These are phyloP conservation scores for Globodera ellingtonae DNA, from an alignment of 1,140 invertebrate genomes.

Conservation along the genomic window DNA sequence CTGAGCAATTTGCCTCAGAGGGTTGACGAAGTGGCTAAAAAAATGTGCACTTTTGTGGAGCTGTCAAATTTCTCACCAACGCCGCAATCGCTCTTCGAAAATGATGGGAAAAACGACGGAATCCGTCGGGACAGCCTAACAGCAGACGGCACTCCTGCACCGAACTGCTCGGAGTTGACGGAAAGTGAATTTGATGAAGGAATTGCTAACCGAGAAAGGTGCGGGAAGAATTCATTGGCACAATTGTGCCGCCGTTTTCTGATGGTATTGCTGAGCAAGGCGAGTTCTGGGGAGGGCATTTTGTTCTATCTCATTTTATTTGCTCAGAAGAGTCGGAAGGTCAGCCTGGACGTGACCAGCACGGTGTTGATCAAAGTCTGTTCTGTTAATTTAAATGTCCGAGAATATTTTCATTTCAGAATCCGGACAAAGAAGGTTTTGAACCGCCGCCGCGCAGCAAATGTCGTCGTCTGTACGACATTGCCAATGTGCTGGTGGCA, in stretches of 20 bases:
- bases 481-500: conserved; percentile 63
- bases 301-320: conserved; percentile 8
- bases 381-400: background rate
- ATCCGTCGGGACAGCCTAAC: background rate
- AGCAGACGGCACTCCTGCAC: background rate
- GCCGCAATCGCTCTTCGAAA: background rate
- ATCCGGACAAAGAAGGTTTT: conserved; percentile 61
- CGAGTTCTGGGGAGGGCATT: background rate
- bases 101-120: background rate
- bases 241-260: conserved; percentile 61
- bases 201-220: conserved; percentile 41
- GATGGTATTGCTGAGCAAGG: conserved; percentile 61
- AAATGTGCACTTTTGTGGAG: conserved; percentile 63
- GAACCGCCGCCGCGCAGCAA: conserved; percentile 59
- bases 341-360: conserved; percentile 60
- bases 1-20: conserved; percentile 49
- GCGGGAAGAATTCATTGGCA: conserved; percentile 61
- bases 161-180: conserved; percentile 11
- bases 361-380: conserved; percentile 62
- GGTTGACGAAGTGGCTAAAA: conserved; percentile 58
- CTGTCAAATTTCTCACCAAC: conserved; percentile 11
- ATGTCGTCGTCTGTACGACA: conserved; percentile 62
- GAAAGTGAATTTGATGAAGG: background rate
- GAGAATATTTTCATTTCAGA: background rate
- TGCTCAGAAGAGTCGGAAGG: conserved; percentile 31